Evolutionary conservation across 2,888 invertebrate species (phyloP).

Genomic region (Orthonevra nobilis): DNA sequence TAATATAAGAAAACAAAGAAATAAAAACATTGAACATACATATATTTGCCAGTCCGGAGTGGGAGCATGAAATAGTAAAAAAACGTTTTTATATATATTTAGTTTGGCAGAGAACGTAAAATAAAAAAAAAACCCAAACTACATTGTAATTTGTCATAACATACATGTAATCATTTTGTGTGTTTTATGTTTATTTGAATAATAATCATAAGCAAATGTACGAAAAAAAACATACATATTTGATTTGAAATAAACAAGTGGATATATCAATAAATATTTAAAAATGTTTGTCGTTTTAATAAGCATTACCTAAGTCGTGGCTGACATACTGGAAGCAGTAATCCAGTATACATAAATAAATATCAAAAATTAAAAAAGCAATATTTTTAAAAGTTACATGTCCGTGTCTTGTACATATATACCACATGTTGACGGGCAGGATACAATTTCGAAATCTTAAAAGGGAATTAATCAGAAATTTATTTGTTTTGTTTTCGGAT

Average conservation of each 20-base stretch:
- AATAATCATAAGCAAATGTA: slow-evolving; percentile 12
- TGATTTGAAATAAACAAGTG: slow-evolving; percentile 33
- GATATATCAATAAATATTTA: slow-evolving; percentile 19
- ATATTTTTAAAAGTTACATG: too few species aligned
- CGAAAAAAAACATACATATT: slow-evolving; percentile 6
- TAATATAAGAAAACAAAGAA: not conserved
- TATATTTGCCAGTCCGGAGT: not conserved
- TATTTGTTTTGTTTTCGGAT: too few species aligned
- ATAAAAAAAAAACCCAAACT: not conserved
- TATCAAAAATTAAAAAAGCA: too few species aligned
- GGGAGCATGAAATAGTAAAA: not conserved
- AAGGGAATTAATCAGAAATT: too few species aligned
- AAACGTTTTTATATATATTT: slow-evolving; percentile 20
- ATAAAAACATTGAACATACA: not conserved
- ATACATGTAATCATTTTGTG: slow-evolving; percentile 21
- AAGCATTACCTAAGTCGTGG: too few species aligned
- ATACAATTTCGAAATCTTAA: too few species aligned
- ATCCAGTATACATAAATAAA: too few species aligned
- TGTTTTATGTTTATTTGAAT: slow-evolving; percentile 17
- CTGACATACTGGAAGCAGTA: too few species aligned
- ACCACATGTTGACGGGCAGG: too few species aligned
- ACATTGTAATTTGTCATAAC: slow-evolving; percentile 27
- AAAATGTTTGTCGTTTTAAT: not conserved
- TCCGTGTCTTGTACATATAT: too few species aligned
- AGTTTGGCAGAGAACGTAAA: not conserved